These are phyloP conservation scores for mouse (Mus musculus) DNA, from an alignment of 2,113 vertebrate genomes.

Conservation along the genomic window DNA sequence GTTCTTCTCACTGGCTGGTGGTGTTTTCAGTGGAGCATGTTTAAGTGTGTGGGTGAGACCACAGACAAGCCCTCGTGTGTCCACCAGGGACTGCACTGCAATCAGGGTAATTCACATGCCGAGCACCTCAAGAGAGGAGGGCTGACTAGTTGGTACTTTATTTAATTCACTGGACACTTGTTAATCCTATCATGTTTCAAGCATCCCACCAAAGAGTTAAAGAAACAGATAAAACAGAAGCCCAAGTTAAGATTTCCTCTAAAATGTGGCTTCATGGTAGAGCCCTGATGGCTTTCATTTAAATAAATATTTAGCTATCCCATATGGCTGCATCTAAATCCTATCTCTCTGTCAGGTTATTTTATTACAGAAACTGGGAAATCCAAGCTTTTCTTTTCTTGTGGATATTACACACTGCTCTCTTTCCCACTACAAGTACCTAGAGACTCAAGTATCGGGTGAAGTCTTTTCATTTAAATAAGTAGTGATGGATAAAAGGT, in stretches of 20 bases:
- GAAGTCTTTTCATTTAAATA: constrained; percentile 71
- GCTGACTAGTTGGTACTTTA: background rate
- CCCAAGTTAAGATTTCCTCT: background rate
- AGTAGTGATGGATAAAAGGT: constrained; percentile 62
- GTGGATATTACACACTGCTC: background rate
- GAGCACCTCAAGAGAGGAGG: background rate
- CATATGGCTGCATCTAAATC: background rate
- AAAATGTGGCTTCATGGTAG: background rate
- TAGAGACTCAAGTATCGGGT: constrained; percentile 29
- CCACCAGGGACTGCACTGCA: background rate
- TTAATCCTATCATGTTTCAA: background rate
- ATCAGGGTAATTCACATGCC: background rate
- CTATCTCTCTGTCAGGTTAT: constrained; percentile 26
- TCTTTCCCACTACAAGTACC: background rate
- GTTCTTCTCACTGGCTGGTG: background rate
- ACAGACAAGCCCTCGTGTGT: background rate
- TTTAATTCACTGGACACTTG: background rate
- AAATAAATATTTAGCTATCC: constrained; percentile 14
- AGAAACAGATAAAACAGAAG: background rate
- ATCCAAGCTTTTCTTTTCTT: constrained; percentile 37
- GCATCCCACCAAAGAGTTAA: background rate
- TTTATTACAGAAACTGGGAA: constrained; percentile 55
- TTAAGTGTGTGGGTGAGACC: background rate
- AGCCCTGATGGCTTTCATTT: constrained; percentile 5
- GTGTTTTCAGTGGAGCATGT: background rate